Conservation (phyloP, 2,797 vertebrate species). For the Onychomys torridus region DNA sequence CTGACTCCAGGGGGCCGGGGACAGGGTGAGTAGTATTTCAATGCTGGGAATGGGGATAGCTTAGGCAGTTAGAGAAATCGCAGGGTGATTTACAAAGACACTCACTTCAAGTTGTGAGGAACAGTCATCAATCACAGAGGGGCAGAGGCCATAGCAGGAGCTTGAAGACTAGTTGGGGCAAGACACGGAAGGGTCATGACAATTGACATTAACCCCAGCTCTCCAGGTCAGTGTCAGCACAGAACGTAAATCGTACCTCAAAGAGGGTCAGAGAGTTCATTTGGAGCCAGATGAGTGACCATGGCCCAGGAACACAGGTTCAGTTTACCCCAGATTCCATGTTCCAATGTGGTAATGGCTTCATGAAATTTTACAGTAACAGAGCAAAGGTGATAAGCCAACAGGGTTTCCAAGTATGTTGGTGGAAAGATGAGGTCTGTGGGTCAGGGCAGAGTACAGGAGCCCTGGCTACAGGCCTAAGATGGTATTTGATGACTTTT, state of each 20-base stretch:
- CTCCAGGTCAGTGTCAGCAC: not conserved
- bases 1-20: not conserved
- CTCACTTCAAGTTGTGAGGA: not conserved
- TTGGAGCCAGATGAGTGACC: not conserved
- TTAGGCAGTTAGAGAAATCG: constrained; percentile 12
- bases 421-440: not conserved
- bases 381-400: not conserved
- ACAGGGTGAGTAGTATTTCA: constrained; percentile 28
- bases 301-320: not conserved
- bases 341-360: not conserved
- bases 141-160: not conserved
- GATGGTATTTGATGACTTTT: not conserved
- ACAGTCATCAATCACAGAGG: not conserved
- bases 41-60: not conserved
- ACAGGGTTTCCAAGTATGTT: not conserved
- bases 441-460: not conserved
- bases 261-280: not conserved
- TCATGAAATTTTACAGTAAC: not conserved
- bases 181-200: not conserved
- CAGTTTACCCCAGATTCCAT: not conserved
- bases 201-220: not conserved
- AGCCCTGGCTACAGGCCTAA: not conserved
- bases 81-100: not conserved
- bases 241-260: too few species aligned
- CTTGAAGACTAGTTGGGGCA: not conserved